Base-by-base conservation (phyloP, 2,113 vertebrate species). In the Cebidichthys violaceus region DNA sequence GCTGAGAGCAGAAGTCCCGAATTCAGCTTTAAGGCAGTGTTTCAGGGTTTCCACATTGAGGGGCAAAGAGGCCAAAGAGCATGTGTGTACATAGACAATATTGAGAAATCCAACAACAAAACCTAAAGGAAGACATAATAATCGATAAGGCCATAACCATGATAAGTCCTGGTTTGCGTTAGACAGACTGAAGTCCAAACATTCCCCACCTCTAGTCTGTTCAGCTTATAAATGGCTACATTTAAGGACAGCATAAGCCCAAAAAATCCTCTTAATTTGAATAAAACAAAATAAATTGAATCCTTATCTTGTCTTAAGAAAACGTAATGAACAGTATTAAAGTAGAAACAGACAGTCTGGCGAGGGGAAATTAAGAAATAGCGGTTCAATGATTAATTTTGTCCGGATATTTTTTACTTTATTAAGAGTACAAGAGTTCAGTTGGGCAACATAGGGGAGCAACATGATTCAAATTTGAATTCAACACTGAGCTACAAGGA, bases 301-400 rank as follows among this genome's bases (percentile, higher is more conserved):
- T 79, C 43, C 55, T 90, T 84, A 83, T 81, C 77, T 80, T 11
- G 20, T 65, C 61, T 77, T 47, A 6, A 55, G 62, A 81, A 84
- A 70, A 81, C 39, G 52, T 62, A 82, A 82, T 86, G 43, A 83
- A 84, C 33, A 61, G 47, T 24, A 65, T 81, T 81, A 62, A 81
- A 85, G n/a, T 6, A 22, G 35, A 75, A 72, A 37, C 62, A 52
- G 65, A 24, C 9, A 24, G 13, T 59, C 24, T n/a, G 59, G 65
- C 0, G 15, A 41, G 39, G 17, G 79, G 62, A 76, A 71, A 79
- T 72, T 45, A 81, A 79, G 80, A 78, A 81, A 76, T 31, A 65
- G 45, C 57, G 39, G 52, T 43, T 57, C 1, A 10, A 33, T 60
- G 70, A 77, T 80, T 75, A 3, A 82, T 69, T 77, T 81, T 68